Evolutionary conservation across 2,888 invertebrate species (phyloP).

Genomic region (Deroplatys truncata): DNA sequence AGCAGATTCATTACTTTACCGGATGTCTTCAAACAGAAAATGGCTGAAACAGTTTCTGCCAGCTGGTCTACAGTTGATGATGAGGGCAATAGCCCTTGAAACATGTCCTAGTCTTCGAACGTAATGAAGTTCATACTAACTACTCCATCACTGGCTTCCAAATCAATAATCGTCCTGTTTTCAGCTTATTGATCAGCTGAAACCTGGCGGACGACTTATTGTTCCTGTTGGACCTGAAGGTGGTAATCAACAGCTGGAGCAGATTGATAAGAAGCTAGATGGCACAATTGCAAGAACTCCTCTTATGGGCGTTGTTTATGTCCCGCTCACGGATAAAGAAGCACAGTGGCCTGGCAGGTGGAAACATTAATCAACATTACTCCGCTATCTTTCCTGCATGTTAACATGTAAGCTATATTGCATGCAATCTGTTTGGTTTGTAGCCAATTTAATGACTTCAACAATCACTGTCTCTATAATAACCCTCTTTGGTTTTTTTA

Average conservation of each 20-base stretch:
- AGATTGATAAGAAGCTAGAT: slow-evolving; percentile 83
- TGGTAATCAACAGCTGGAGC: slow-evolving; percentile 79
- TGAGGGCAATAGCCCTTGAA: too few relatives aligned
- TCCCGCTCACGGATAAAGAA: slow-evolving; percentile 87
- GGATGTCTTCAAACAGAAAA: too few relatives aligned
- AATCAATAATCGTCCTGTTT: slow-evolving; percentile 28
- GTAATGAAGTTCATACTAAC: too few relatives aligned
- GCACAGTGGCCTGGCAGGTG: slow-evolving; percentile 56
- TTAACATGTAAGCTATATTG: background rate
- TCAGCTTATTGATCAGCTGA: slow-evolving; percentile 80
- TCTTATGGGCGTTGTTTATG: slow-evolving; percentile 94
- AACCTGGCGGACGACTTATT: slow-evolving; percentile 87
- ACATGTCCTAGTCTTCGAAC: too few relatives aligned
- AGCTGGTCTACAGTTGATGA: too few relatives aligned
- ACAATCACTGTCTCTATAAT: background rate
- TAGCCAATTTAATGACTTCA: background rate
- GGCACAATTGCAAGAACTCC: slow-evolving; percentile 71
- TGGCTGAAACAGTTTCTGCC: too few relatives aligned
- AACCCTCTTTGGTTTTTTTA: background rate
- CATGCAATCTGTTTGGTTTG: background rate
- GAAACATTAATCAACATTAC: background rate
- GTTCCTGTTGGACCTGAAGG: slow-evolving; percentile 87
- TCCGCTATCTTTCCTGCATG: background rate
- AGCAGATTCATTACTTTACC: too few relatives aligned
- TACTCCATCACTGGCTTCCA: too few relatives aligned